Conservation (phyloP, 2,113 vertebrate species). For the Nibea coibor region DNA sequence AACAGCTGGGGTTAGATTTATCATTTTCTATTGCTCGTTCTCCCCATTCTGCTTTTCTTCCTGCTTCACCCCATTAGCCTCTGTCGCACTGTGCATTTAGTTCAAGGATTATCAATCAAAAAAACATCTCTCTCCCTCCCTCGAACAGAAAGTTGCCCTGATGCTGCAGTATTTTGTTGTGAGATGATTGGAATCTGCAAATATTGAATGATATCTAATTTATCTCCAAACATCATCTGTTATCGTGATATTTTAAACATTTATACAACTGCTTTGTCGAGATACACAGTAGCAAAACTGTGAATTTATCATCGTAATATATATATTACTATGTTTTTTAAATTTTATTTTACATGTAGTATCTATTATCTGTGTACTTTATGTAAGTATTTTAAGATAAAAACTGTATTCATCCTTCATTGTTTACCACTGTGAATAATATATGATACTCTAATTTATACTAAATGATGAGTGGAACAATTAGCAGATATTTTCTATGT, state of each 20-base stretch:
- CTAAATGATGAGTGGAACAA: neutral
- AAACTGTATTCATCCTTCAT: neutral
- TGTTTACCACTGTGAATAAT: neutral
- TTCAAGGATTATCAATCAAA: slow-evolving; percentile 62
- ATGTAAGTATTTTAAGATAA: neutral
- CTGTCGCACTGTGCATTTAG: slow-evolving; percentile 43
- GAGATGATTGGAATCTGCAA: slow-evolving; percentile 16
- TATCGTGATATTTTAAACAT: neutral
- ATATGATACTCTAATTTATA: neutral
- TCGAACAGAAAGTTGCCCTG: neutral
- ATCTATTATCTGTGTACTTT: neutral
- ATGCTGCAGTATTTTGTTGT: slow-evolving; percentile 27
- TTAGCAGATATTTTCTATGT: neutral
- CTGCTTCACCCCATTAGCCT: slow-evolving; percentile 63
- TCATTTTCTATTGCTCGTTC: slow-evolving; percentile 62
- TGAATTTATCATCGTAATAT: neutral
- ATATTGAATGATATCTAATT: slow-evolving; percentile 14
- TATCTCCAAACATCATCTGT: slow-evolving; percentile 18
- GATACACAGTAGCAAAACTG: neutral
- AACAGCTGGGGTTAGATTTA: slow-evolving; percentile 69
- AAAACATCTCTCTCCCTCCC: neutral
- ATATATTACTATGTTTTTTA: neutral
- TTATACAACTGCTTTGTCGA: neutral
- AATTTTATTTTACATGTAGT: neutral
- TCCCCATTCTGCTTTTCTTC: slow-evolving; percentile 42